phyloP scores from a whole-genome alignment of 1,140 invertebrate genomes.

The Linepithema humile region DNA sequence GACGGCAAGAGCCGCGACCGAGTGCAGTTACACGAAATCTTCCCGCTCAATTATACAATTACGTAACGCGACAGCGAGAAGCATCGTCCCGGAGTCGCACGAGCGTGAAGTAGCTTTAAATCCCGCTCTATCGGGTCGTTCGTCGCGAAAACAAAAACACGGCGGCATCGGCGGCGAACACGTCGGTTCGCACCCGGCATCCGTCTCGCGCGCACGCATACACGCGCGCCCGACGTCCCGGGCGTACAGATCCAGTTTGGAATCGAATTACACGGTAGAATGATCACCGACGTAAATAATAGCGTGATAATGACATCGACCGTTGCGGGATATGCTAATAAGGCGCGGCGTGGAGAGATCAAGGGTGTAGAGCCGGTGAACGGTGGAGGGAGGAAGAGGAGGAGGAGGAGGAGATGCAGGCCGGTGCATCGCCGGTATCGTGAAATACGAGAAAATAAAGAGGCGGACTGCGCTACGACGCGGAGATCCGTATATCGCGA shows the following conservation, averaged over 20 bases:
- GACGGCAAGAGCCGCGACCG: neutral
- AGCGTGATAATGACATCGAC: slow-evolving; percentile 62
- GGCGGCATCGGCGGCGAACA: neutral
- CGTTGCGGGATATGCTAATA: slow-evolving; percentile 64
- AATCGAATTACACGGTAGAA: slow-evolving; percentile 60
- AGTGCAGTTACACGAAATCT: slow-evolving; percentile 19
- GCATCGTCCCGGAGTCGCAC: slow-evolving; percentile 4
- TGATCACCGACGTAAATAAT: slow-evolving; percentile 63
- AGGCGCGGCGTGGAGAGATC: slow-evolving; percentile 30
- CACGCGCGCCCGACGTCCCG: slow-evolving; percentile 18
- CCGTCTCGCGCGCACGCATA: neutral
- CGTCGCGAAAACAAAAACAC: neutral
- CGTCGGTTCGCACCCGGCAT: neutral
- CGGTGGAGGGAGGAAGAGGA: too few species aligned
- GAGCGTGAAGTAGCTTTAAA: neutral
- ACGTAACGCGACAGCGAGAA: slow-evolving; percentile 9
- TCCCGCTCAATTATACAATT: slow-evolving; percentile 5
- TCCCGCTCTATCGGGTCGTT: slow-evolving; percentile 1
- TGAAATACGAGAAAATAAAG: slow-evolving; percentile 52
- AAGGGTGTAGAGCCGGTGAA: slow-evolving; percentile 11
- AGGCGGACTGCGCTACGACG: slow-evolving; percentile 13
- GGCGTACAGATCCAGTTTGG: slow-evolving; percentile 54
- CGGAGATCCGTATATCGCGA: slow-evolving; percentile 35
- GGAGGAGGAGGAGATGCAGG: neutral
- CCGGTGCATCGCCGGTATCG: slow-evolving; percentile 25